A percentile compares a stretch with the other conserved stretches of the same genome.
phyloP scores from a whole-genome alignment of 92 coral and sea anemone genomes.

The Siderastrea radians region DNA sequence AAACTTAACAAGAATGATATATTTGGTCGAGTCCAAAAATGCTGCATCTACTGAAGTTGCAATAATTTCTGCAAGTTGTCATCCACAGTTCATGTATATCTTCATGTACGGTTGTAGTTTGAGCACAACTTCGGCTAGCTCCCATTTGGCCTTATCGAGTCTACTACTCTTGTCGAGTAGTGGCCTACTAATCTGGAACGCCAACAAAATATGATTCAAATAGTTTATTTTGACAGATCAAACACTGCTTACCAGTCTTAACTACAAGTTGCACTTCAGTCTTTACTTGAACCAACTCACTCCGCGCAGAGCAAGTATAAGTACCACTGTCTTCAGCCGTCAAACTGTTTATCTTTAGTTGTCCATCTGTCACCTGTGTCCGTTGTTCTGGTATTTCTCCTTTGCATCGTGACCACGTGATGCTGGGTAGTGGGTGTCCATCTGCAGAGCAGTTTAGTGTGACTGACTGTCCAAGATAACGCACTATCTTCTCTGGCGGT shows the following conservation, averaged over 20 bases:
- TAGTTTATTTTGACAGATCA: background rate
- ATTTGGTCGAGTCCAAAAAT: too few relatives aligned
- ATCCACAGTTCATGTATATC: too few relatives aligned
- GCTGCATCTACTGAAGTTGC: too few relatives aligned
- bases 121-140: too few relatives aligned
- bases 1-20: too few relatives aligned
- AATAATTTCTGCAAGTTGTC: too few relatives aligned
- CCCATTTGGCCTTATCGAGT: too few relatives aligned
- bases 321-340: slow-evolving; percentile 35
- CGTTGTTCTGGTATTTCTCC: background rate
- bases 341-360: slow-evolving; percentile 29
- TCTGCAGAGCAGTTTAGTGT: slow-evolving; percentile 34
- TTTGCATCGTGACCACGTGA: slow-evolving; percentile 40
- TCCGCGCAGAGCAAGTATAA: slow-evolving; percentile 33
- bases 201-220: too few relatives aligned
- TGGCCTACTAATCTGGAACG: too few relatives aligned
- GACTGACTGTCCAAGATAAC: slow-evolving; percentile 34
- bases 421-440: slow-evolving; percentile 18
- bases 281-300: slow-evolving; percentile 33
- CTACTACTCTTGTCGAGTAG: too few relatives aligned
- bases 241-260: slow-evolving; percentile 3
- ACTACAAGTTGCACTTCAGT: slow-evolving; percentile 30
- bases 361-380: slow-evolving; percentile 4
- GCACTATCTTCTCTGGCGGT: slow-evolving; percentile 31
- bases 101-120: too few relatives aligned